These are phyloP conservation scores for Zenarchopterus dispar DNA, from an alignment of 2,797 vertebrate species.

Conservation along the genomic window DNA sequence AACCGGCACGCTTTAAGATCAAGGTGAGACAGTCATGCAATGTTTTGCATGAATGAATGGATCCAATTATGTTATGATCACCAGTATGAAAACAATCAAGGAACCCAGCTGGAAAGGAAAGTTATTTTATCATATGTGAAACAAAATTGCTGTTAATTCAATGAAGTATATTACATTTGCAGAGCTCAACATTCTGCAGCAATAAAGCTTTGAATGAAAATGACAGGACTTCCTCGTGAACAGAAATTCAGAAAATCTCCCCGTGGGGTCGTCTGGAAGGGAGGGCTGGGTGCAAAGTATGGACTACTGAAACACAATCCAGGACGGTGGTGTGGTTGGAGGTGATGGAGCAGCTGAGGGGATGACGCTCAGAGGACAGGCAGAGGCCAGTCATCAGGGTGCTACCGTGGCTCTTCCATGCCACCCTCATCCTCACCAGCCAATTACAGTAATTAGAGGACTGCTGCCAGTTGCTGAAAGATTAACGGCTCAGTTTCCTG, in stretches of 20 bases:
- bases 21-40: too few species aligned
- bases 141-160: too few species aligned
- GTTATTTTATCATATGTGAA: too few species aligned
- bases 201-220: conserved; percentile 26
- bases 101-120: too few species aligned
- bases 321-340: conserved; percentile 44
- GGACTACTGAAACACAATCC: conserved; percentile 54
- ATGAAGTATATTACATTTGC: too few species aligned
- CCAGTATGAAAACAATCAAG: too few species aligned
- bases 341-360: conserved; percentile 50
- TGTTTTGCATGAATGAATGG: background rate
- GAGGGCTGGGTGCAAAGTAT: conserved; percentile 5
- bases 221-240: conserved; percentile 1
- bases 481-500: conserved; percentile 57
- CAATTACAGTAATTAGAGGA: conserved; percentile 75
- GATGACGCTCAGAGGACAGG: conserved; percentile 54
- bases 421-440: conserved; percentile 49
- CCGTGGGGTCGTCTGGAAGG: conserved; percentile 32
- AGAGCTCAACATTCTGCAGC: too few species aligned
- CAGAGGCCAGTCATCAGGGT: conserved; percentile 45
- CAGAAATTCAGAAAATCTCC: conserved; percentile 26
- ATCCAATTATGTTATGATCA: too few species aligned
- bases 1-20: too few species aligned
- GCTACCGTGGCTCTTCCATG: conserved; percentile 37
- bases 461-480: conserved; percentile 62